Evolutionary conservation across 2,113 vertebrate species (phyloP).

Genomic region (Etheostoma spectabile): DNA sequence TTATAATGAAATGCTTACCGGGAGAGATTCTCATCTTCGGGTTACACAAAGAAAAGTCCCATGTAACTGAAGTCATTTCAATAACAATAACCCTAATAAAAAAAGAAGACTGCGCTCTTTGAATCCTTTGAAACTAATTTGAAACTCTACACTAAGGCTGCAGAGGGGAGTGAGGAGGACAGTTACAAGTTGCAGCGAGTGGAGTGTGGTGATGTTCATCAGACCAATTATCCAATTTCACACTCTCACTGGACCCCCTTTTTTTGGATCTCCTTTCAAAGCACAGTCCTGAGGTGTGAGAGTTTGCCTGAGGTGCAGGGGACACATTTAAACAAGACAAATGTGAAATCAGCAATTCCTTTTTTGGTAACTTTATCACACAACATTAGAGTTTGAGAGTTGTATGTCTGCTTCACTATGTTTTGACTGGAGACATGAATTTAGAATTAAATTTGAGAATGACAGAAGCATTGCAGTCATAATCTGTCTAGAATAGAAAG

Average conservation of each 20-base stretch:
- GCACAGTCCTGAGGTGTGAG: conserved; percentile 4
- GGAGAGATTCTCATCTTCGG: conserved; percentile 4
- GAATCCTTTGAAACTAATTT: conserved; percentile 64
- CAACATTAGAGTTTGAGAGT: background rate
- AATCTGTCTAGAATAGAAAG: background rate
- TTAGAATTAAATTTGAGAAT: background rate
- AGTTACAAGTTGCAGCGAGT: conserved; percentile 58
- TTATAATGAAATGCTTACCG: background rate
- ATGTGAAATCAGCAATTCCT: background rate
- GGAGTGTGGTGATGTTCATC: conserved; percentile 54
- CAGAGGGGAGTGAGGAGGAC: conserved; percentile 59
- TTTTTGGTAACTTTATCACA: background rate
- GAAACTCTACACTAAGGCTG: conserved; percentile 45
- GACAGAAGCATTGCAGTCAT: no score
- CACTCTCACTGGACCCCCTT: conserved; percentile 18
- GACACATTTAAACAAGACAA: conserved; percentile 11
- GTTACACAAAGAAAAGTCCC: conserved; percentile 19
- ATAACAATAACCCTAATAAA: conserved; percentile 43
- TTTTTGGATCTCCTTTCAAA: conserved; percentile 37
- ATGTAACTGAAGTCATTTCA: conserved; percentile 42
- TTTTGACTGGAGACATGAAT: background rate
- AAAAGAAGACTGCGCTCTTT: conserved; percentile 25
- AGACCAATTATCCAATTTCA: conserved; percentile 54
- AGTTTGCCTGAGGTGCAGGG: conserved; percentile 11
- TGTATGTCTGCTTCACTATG: background rate